These are phyloP conservation scores for Drosophila kohkoa DNA, from an alignment of 1,140 invertebrate genomes.

Conservation along the genomic window DNA sequence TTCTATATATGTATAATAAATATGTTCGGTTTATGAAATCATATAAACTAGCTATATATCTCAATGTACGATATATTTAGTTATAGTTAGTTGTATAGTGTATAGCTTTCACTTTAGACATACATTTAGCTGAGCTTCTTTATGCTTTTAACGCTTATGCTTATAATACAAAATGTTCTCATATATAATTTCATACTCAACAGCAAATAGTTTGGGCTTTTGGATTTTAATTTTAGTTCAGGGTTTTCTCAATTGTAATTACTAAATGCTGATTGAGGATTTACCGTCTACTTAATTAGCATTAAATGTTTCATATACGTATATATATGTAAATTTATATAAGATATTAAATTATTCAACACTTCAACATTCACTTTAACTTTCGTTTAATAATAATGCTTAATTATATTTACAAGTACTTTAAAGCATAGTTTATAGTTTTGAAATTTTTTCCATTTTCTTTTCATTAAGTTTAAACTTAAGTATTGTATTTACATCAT, in stretches of 20 bases:
- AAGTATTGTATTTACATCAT: slow-evolving; percentile 51
- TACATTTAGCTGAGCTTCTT: slow-evolving; percentile 62
- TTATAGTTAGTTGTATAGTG: slow-evolving; percentile 9
- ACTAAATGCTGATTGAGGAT: slow-evolving; percentile 29
- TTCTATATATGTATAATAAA: slow-evolving; percentile 16
- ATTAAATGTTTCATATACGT: slow-evolving; percentile 53
- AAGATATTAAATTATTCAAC: slow-evolving; percentile 52
- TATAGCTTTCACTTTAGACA: slow-evolving; percentile 19
- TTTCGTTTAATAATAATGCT: slow-evolving; percentile 39
- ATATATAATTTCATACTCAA: slow-evolving; percentile 28
- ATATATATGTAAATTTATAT: slow-evolving; percentile 31
- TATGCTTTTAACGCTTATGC: slow-evolving; percentile 49
- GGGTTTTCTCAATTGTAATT: slow-evolving; percentile 4
- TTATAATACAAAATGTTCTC: slow-evolving; percentile 38
- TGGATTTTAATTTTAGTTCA: not conserved
- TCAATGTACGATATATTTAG: slow-evolving; percentile 7
- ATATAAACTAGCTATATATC: slow-evolving; percentile 45
- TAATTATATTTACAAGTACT: slow-evolving; percentile 64
- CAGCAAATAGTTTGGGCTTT: slow-evolving; percentile 45
- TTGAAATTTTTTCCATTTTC: slow-evolving; percentile 8
- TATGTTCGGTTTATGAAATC: slow-evolving; percentile 37
- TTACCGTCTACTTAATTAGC: slow-evolving; percentile 35
- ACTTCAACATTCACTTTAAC: slow-evolving; percentile 69
- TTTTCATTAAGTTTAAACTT: slow-evolving; percentile 26
- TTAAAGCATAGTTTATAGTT: slow-evolving; percentile 20